Evolutionary conservation across 2,113 vertebrate species (phyloP), one percentile per base, ranked within the genome.

Genomic region (Albula glossodonta): DNA sequence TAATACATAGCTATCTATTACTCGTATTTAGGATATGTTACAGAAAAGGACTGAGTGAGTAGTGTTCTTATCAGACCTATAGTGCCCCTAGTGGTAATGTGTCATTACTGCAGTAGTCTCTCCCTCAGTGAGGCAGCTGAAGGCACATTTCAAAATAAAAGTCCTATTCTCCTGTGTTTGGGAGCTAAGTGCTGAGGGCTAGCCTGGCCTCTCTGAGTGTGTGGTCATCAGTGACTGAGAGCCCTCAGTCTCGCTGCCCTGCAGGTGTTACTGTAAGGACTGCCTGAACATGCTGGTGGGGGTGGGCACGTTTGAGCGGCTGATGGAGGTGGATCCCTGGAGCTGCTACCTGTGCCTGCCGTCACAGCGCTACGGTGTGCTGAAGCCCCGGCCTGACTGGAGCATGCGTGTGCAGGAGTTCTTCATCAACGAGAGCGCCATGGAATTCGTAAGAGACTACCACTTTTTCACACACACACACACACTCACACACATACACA

Each of bases 191-290:
- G 31, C 31, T 41, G 31, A 41, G 31, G 31, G 31, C 31, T 41
- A 41, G 31, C 31, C 31, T 41, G 31, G 31, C 31, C 31, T 41
- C 31, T 41, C 31, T 41, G 31, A 41, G 31, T 41, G 31, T 41
- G 31, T 41, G 31, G 31, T 41, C 31, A 41, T 41, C 1, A 41
- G 31, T 41, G 31, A 41, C 31, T 41, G 31, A 41, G 31, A 41
- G 31, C 57, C n/a, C 50, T 11, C 8, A 11, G 31, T 19, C 80
- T 50, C 78, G 5, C 2, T 15, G 60, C 12, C 53, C 2, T 13
- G 1, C 90, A 99, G 98, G 87, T 99, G 98, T 93, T 99, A 97
- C 94, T 99, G 98, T 15, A 98, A 98, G 87, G 97, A 98, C 83
- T 99, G 98, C 86, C 82, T 99, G 91, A 94, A 99, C 4, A 94